A percentile compares a stretch with the other conserved stretches of the same genome.
phyloP scores from a whole-genome alignment of 2,113 vertebrate genomes.

The Callithrix jacchus region DNA sequence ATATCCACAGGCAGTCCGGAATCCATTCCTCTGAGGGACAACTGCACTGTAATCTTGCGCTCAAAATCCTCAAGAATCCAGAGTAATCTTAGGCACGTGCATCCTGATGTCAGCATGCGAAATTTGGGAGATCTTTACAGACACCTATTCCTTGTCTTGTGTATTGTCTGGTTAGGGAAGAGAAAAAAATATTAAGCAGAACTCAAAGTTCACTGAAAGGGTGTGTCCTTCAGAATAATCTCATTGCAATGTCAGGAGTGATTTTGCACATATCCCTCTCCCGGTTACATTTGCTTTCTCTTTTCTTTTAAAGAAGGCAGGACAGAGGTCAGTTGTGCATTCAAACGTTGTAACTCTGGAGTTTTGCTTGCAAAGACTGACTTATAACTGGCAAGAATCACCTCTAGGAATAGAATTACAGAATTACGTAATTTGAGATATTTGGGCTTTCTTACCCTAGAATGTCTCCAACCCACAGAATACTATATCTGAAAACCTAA shows the following conservation, averaged over 20 bases:
- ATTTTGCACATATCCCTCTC: not conserved
- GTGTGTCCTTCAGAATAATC: not conserved
- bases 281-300: not conserved
- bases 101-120: not conserved
- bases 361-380: not conserved
- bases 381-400: conserved; percentile 2
- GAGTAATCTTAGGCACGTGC: not conserved
- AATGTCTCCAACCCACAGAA: not conserved
- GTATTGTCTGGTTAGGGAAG: not conserved
- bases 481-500: conserved; percentile 1
- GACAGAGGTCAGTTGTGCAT: not conserved
- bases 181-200: not conserved
- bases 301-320: not conserved
- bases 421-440: not conserved
- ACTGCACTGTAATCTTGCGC: not conserved
- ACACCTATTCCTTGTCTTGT: not conserved
- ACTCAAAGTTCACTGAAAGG: conserved; percentile 34
- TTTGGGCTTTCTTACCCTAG: not conserved
- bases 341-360: not conserved
- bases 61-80: not conserved
- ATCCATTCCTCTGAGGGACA: not conserved
- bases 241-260: not conserved
- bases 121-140: not conserved
- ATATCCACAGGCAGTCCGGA: not conserved
- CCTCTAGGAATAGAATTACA: not conserved